Evolutionary conservation across 2,888 invertebrate species (phyloP).

Genomic region (Ephialtes manifestator): DNA sequence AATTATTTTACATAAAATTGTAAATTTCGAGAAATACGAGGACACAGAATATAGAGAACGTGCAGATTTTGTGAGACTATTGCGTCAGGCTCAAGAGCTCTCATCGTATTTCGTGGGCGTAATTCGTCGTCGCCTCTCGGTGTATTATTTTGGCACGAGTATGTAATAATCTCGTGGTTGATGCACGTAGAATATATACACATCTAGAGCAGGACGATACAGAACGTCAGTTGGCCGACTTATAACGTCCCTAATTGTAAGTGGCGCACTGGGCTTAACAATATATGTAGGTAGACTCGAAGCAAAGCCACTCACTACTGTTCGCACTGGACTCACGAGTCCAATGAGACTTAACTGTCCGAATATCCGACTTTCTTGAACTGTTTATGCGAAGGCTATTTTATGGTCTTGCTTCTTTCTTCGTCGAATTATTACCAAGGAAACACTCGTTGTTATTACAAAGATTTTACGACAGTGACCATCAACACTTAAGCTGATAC

Average conservation of each 20-base stretch:
- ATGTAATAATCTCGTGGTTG: slow-evolving; percentile 30
- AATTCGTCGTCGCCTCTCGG: slow-evolving; percentile 1
- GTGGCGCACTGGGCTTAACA: slow-evolving; percentile 38
- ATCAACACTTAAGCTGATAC: not conserved
- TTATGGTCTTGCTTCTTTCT: not conserved
- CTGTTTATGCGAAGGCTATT: not conserved
- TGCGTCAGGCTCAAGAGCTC: slow-evolving; percentile 6
- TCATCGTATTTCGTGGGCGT: slow-evolving; percentile 40
- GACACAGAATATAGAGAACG: not conserved
- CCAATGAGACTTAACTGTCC: not conserved
- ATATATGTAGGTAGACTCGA: not conserved
- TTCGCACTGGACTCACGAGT: not conserved
- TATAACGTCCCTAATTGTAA: slow-evolving; percentile 47
- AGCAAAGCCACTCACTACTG: not conserved
- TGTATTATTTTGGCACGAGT: slow-evolving; percentile 41
- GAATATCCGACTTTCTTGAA: slow-evolving; percentile 1
- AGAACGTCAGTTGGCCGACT: slow-evolving; percentile 36
- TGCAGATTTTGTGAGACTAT: not conserved
- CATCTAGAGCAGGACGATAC: not conserved
- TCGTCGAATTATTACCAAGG: not conserved
- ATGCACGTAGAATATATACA: slow-evolving; percentile 7
- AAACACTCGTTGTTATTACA: not conserved
- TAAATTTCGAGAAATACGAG: not conserved
- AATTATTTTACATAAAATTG: too few species aligned
- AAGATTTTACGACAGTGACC: not conserved